Evolutionary conservation across 2,888 invertebrate species (phyloP), one percentile per base, ranked within the genome.

Genomic region (Fissipunctia ypsillon): DNA sequence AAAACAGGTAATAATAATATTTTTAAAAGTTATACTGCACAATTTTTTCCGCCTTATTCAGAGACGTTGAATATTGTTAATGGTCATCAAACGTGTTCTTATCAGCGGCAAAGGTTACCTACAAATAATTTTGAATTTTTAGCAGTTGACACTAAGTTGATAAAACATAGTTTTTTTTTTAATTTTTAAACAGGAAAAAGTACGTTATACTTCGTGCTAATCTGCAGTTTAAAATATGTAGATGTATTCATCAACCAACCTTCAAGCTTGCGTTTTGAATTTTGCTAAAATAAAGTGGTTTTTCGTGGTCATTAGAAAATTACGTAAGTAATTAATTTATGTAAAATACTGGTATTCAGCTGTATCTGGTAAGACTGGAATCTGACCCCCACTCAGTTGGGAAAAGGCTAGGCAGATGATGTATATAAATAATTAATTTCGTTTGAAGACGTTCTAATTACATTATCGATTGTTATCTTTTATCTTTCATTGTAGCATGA

Each of bases 391-490:
- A 19, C 12, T 19, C 12, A 7, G 43, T 41, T 61, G 19, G 25
- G 25, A 41, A 6, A 10, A 25, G 19, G 19, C 3, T 25, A 19
- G 12, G 61, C 1, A 22, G 41, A 43, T 19, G 19, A 43, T 19
- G 12, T 28, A 19, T 19, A 28, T 61, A 61, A 25, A n/a, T n/a
- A n/a, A n/a, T 25, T 28, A 31, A 48, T 31, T 25, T 45, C 7
- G 25, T 57, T 41, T 12, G 1, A 35, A 56, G 16, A 35, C 28
- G 14, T 19, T 45, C 2, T 19, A 28, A 54, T 61, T 54, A 45
- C 14, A 63, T 2, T 63, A 63, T 38, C 38, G 54, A 73, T 71
- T 12, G 50, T n/a, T 73, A 73, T 63, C 35, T 73, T 45, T 73
- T 43, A 63, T 63, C 63, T 38, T 38, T 35, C 1, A 1, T 54